These are phyloP conservation scores for Acronicta alni DNA, from an alignment of 2,888 invertebrate species.

Conservation along the genomic window DNA sequence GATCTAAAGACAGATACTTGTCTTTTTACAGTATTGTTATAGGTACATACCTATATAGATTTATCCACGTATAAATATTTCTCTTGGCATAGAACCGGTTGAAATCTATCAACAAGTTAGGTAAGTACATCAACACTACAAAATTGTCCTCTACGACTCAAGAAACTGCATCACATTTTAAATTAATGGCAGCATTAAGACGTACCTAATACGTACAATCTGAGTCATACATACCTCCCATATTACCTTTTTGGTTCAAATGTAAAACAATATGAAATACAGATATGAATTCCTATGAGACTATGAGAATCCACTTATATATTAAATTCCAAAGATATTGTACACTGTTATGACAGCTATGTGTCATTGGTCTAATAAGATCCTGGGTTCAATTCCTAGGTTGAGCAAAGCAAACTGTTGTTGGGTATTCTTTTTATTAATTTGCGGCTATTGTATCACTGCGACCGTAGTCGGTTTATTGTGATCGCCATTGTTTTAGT, in stretches of 20 bases:
- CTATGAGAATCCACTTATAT: conserved; percentile 1
- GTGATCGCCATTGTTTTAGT: too few species aligned
- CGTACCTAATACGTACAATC: conserved; percentile 36
- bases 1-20: background rate
- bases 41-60: conserved; percentile 30
- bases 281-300: conserved; percentile 18
- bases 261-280: conserved; percentile 10
- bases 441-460: too few species aligned
- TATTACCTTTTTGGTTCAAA: conserved; percentile 27
- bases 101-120: conserved; percentile 45
- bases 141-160: conserved; percentile 31
- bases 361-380: too few species aligned
- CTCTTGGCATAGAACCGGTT: conserved; percentile 41
- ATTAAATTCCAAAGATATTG: background rate
- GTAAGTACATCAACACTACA: conserved; percentile 39
- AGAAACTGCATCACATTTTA: conserved; percentile 41
- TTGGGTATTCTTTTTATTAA: too few species aligned
- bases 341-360: too few species aligned
- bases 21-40: conserved; percentile 2
- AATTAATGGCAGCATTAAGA: conserved; percentile 40
- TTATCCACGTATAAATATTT: conserved; percentile 31
- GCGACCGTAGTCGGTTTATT: too few species aligned
- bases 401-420: too few species aligned
- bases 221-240: conserved; percentile 48
- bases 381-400: too few species aligned